Percentiles rank a stretch among this genome's conserved stretches.
These are phyloP conservation scores for Gobio occitaniae DNA, from an alignment of 2,797 vertebrate genomes.

Conservation along the genomic window DNA sequence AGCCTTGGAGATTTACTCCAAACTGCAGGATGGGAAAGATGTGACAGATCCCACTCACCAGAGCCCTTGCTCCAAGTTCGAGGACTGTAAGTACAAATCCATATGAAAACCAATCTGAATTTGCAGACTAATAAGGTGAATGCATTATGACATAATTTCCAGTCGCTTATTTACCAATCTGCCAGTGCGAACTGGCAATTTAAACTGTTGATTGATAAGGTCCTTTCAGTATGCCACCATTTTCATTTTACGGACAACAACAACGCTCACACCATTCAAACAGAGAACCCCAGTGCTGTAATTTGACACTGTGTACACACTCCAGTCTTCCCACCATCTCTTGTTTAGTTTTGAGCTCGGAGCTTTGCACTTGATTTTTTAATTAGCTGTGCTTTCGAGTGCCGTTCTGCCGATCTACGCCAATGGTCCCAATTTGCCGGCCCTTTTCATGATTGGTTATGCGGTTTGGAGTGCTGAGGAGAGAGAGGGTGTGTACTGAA, in stretches of 20 bases:
- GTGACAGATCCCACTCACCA: constrained; percentile 37
- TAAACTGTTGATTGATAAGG: constrained; percentile 38
- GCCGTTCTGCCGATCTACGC: constrained; percentile 55
- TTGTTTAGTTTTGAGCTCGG: constrained; percentile 45
- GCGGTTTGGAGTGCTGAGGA: constrained; percentile 31
- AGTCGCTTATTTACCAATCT: not conserved
- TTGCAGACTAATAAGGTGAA: not conserved
- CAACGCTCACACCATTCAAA: constrained; percentile 33
- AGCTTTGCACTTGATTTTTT: constrained; percentile 76
- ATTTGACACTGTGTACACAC: constrained; percentile 58
- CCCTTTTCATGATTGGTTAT: constrained; percentile 58
- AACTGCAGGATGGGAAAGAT: constrained; percentile 65
- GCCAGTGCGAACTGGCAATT: constrained; percentile 15
- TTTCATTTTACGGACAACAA: constrained; percentile 37
- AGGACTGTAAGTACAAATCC: constrained; percentile 73
- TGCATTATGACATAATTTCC: not conserved
- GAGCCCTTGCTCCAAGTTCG: constrained; percentile 69
- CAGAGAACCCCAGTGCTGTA: constrained; percentile 51
- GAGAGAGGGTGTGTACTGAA: constrained; percentile 65
- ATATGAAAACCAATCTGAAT: not conserved
- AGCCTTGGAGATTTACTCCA: constrained; percentile 73
- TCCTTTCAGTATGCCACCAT: constrained; percentile 22
- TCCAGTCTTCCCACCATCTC: constrained; percentile 30
- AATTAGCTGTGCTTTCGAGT: constrained; percentile 62
- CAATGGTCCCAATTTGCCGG: constrained; percentile 68